Conservation (phyloP, 2,797 vertebrate genomes). For the Typhlichthys eigenmanni region DNA sequence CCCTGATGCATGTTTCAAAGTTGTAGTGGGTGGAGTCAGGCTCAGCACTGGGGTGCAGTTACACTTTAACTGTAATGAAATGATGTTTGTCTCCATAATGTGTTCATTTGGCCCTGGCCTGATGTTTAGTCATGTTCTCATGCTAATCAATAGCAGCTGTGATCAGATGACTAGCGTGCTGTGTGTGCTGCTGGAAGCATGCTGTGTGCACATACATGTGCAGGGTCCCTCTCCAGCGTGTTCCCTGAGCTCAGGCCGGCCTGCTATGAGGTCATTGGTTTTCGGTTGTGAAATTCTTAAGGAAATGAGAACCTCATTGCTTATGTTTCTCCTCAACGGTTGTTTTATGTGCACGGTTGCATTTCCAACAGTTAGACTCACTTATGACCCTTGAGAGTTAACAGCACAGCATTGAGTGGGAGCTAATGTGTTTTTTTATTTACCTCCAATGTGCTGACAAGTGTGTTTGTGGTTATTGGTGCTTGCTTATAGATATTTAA, state of each 20-base stretch:
- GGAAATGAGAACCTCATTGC: constrained; percentile 54
- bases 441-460: neutral
- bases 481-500: neutral
- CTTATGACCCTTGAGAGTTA: constrained; percentile 6
- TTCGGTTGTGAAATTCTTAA: constrained; percentile 57
- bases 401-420: neutral
- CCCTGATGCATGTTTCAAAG: no score
- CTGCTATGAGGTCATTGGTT: constrained; percentile 49
- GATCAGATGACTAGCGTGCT: constrained; percentile 30
- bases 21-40: no score
- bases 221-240: constrained; percentile 19
- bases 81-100: constrained; percentile 15
- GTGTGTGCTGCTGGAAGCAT: constrained; percentile 29
- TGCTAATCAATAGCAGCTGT: constrained; percentile 66
- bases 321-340: neutral
- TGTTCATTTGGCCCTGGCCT: constrained; percentile 23
- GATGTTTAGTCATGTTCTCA: constrained; percentile 39
- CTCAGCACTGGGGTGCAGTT: no score
- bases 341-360: constrained; percentile 7
- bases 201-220: constrained; percentile 18
- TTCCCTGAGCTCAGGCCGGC: constrained; percentile 12
- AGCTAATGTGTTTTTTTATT: neutral
- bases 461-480: constrained; percentile 9
- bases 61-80: constrained; percentile 21
- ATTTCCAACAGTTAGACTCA: constrained; percentile 15